Evolutionary conservation across 2,888 invertebrate species (phyloP).

Genomic region (Sminthurinus aureus): DNA sequence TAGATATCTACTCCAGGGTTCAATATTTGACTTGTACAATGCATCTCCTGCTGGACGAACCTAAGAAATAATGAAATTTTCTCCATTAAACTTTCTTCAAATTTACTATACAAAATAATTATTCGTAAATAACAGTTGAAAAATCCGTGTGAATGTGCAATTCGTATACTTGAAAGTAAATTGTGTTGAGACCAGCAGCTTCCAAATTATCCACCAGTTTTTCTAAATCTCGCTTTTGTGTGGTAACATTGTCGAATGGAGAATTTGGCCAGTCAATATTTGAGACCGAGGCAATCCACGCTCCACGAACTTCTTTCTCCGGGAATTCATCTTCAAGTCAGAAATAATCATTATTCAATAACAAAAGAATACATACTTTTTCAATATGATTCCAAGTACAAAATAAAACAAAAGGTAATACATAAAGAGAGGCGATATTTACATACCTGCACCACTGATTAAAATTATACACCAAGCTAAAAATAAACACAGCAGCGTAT

Average conservation of each 20-base stretch:
- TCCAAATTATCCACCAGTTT: conserved; percentile 44
- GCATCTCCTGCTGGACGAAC: conserved; percentile 55
- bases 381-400: no score
- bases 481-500: no score
- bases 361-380: no score
- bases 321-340: conserved; percentile 51
- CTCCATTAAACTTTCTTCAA: no score
- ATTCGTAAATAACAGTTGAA: no score
- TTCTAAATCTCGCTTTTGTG: conserved; percentile 43
- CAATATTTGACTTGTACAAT: conserved; percentile 50
- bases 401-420: no score
- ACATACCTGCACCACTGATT: no score
- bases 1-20: conserved; percentile 55
- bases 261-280: conserved; percentile 56
- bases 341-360: no score
- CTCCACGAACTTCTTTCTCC: conserved; percentile 50
- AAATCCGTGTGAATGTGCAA: background rate
- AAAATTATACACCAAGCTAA: no score
- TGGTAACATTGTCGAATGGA: conserved; percentile 38
- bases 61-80: no score
- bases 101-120: background rate
- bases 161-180: conserved; percentile 53
- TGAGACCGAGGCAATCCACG: conserved; percentile 53
- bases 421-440: no score
- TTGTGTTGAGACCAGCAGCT: conserved; percentile 48